Conservation (phyloP, 1,140 invertebrate genomes). For the Heterodera carotae region DNA sequence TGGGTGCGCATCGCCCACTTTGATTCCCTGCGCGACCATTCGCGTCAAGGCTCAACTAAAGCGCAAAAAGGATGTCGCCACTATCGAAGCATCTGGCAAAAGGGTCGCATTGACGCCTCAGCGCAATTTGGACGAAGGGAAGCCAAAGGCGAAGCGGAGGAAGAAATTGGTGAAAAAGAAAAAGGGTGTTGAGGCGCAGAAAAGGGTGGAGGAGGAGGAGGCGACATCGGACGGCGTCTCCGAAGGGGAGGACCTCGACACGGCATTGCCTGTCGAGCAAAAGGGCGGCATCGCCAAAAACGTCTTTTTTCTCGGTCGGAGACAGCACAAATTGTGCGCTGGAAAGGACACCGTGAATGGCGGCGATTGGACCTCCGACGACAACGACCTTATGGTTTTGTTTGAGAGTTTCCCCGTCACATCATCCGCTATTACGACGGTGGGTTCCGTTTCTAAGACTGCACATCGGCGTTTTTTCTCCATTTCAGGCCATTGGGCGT, state of each 20-base stretch:
- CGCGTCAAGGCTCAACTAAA: neutral
- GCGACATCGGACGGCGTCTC: neutral
- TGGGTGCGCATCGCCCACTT: neutral
- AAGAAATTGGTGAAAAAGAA: neutral
- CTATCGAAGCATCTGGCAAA: no score
- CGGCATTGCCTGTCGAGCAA: neutral
- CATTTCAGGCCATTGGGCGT: no score
- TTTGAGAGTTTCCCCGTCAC: slow-evolving; percentile 1
- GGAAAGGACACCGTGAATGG: neutral
- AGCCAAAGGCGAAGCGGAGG: neutral
- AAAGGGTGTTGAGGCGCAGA: neutral
- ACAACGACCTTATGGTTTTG: slow-evolving; percentile 15
- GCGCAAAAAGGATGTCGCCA: neutral
- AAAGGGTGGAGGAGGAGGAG: neutral
- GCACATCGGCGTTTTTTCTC: neutral
- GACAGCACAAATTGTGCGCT: no score
- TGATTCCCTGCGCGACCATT: neutral
- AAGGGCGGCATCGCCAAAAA: neutral
- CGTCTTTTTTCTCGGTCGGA: no score
- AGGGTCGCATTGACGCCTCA: no score
- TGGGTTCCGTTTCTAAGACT: neutral
- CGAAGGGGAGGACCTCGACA: slow-evolving; percentile 3
- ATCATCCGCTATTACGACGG: no score
- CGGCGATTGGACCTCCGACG: neutral
- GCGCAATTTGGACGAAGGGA: neutral